Evolutionary conservation across 2,113 vertebrate genomes (phyloP), one percentile per base, ranked within the genome.

Genomic region (Ageneiosus marmoratus): DNA sequence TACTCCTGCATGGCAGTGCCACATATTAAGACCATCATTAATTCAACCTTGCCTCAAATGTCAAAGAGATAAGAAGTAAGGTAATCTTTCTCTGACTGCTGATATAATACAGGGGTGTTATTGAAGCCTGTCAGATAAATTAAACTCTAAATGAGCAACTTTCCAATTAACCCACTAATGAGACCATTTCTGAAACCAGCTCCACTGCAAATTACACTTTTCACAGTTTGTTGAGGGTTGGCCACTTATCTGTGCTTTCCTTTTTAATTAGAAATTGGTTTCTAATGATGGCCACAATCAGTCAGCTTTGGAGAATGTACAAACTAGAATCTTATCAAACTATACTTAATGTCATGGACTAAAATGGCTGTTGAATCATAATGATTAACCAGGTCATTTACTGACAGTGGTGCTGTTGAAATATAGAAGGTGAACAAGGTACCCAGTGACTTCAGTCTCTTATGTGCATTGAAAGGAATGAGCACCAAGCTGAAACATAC

Each of bases 21-120:
- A 91, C 89, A 85, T 90, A 93, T 93, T 90, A 90, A 92, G 91
- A 90, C 89, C 91, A 90, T 93, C 92, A 91, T 93, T 94, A 93
- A 94, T 93, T 92, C 90, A 91, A 88, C 89, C 92, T 87, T 91
- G 92, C 91, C 92, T 93, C 88, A 90, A 94, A 93, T 93, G 94
- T 95, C 94, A 94, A 88, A 93, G 90, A 89, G 92, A 93, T 94
- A 93, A 91, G 88, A 80, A 87, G 91, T 88, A 89, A 91, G 91
- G 91, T 90, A 90, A 92, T 94, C 90, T 90, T 92, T 92, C 91
- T 88, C 89, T 81, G 81, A 84, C 93, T 92, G 92, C 93, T 93
- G 91, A 94, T 93, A 92, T 86, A 89, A 89, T 88, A 90, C 90
- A 91, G 90, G 89, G 92, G 92, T 94, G 92, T 92, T 93, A 92